phyloP scores from a whole-genome alignment of 2,797 vertebrate genomes.

The Scomberomorus guttatus region DNA sequence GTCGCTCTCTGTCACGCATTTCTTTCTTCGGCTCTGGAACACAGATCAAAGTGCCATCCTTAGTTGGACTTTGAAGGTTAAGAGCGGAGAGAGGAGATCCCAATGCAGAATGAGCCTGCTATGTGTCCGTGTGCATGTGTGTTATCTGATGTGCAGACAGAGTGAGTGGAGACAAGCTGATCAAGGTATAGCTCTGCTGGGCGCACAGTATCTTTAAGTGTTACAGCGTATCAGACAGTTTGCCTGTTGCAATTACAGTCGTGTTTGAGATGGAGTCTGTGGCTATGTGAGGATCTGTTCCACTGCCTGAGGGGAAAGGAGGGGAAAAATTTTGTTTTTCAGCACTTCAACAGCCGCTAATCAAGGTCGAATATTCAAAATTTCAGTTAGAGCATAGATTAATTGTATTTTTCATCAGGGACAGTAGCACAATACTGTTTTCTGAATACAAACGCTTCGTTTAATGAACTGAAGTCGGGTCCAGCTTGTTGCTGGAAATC shows the following conservation, averaged over 20 bases:
- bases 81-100: slow-evolving; percentile 59
- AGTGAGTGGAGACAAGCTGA: slow-evolving; percentile 52
- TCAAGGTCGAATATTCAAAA: slow-evolving; percentile 50
- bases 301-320: slow-evolving; percentile 41
- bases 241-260: slow-evolving; percentile 62
- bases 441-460: slow-evolving; percentile 45
- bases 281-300: slow-evolving; percentile 47
- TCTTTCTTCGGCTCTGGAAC: slow-evolving; percentile 74
- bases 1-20: slow-evolving; percentile 77
- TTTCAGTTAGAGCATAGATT: slow-evolving; percentile 36
- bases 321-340: slow-evolving; percentile 42
- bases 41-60: slow-evolving; percentile 81
- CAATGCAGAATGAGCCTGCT: slow-evolving; percentile 35
- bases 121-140: slow-evolving; percentile 13
- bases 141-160: slow-evolving; percentile 35
- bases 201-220: slow-evolving; percentile 51
- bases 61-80: slow-evolving; percentile 83
- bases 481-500: slow-evolving; percentile 12
- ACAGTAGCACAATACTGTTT: slow-evolving; percentile 19
- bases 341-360: slow-evolving; percentile 48
- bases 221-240: slow-evolving; percentile 59
- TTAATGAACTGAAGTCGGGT: slow-evolving; percentile 39
- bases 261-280: slow-evolving; percentile 38
- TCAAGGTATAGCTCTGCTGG: slow-evolving; percentile 51
- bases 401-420: slow-evolving; percentile 50